phyloP scores from a whole-genome alignment of 2,888 invertebrate genomes.

The Drosophila borborema region DNA sequence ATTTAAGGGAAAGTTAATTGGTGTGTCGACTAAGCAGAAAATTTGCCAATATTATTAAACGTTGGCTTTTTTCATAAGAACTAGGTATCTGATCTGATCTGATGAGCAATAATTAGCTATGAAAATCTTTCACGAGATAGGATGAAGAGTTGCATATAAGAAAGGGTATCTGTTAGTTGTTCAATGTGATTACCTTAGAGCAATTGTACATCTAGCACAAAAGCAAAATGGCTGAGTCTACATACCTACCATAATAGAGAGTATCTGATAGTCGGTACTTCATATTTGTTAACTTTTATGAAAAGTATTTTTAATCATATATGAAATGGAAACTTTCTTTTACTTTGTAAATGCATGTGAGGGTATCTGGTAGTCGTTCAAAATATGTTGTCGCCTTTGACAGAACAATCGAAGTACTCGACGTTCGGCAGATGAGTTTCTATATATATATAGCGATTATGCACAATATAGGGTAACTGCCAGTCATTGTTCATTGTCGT shows the following conservation, averaged over 20 bases:
- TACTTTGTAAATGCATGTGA: neutral
- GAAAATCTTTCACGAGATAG: no score
- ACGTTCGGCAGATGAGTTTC: no score
- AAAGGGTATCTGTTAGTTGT: neutral
- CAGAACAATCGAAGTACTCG: neutral
- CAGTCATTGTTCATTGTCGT: neutral
- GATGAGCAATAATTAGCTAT: no score
- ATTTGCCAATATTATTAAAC: neutral
- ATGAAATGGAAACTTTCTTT: neutral
- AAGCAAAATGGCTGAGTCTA: no score
- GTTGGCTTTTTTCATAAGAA: no score
- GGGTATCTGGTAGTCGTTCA: neutral
- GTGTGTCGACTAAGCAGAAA: neutral
- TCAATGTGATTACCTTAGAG: neutral
- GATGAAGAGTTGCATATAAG: no score
- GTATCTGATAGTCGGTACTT: neutral
- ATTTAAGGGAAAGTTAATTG: neutral
- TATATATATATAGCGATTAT: neutral
- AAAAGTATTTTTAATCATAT: neutral
- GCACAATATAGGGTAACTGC: neutral
- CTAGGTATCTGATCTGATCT: no score
- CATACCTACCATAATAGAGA: neutral
- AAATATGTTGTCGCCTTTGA: neutral
- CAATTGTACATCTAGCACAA: no score
- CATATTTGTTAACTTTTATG: no score